Conservation (phyloP, 2,888 invertebrate species). For the Lymantria monacha region DNA sequence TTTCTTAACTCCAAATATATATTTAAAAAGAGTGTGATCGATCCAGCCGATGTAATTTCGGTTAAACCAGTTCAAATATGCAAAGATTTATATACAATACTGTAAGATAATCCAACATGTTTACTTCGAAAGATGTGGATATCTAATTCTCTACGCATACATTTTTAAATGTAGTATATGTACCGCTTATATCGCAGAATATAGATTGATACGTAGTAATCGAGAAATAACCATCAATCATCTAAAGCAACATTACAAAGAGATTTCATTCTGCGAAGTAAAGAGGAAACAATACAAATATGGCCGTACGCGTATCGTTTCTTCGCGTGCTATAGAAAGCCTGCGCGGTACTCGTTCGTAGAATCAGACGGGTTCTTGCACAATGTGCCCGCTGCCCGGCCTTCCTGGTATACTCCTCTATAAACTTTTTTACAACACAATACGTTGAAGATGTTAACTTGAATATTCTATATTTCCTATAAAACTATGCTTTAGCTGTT, state of each 20-base stretch:
- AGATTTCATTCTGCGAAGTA: slow-evolving; percentile 33
- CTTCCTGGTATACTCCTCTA: slow-evolving; percentile 37
- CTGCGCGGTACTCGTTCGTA: slow-evolving; percentile 32
- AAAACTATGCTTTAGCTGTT: no score
- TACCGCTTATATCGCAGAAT: no score
- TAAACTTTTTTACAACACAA: slow-evolving; percentile 15
- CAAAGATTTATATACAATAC: no score
- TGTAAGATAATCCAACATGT: no score
- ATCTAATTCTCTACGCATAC: no score
- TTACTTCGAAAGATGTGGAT: no score
- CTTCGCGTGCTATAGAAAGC: slow-evolving; percentile 38
- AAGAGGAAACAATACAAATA: slow-evolving; percentile 34
- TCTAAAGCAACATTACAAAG: slow-evolving; percentile 15
- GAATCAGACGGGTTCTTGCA: slow-evolving; percentile 28
- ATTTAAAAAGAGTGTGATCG: no score
- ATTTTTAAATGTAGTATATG: no score
- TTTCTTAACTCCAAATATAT: no score
- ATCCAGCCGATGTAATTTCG: no score
- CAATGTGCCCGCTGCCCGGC: slow-evolving; percentile 28
- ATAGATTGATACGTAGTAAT: background rate
- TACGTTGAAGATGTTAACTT: slow-evolving; percentile 3
- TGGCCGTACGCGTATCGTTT: slow-evolving; percentile 24
- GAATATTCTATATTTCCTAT: slow-evolving; percentile 30
- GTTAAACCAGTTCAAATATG: no score
- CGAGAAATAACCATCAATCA: slow-evolving; percentile 1